These are phyloP conservation scores for Phyllopteryx taeniolatus DNA, from an alignment of 2,113 vertebrate genomes.

Conservation along the genomic window DNA sequence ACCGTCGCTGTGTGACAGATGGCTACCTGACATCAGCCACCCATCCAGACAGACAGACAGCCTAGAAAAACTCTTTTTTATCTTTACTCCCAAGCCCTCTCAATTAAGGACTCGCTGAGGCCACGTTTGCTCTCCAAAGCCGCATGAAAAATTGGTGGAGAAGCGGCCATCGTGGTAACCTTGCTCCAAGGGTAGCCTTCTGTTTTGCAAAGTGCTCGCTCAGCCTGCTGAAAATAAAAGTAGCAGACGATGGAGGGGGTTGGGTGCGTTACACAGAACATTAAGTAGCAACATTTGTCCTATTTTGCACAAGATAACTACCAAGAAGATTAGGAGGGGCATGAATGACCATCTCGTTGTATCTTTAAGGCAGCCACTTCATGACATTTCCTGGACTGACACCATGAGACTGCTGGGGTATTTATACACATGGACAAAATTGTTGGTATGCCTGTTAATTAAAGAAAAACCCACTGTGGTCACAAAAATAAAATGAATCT, in stretches of 20 bases:
- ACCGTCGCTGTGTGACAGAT: slow-evolving; percentile 56
- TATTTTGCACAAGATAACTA: slow-evolving; percentile 55
- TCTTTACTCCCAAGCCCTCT: slow-evolving; percentile 25
- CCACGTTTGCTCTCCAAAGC: slow-evolving; percentile 34
- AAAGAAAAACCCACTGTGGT: no score
- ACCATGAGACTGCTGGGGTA: not conserved
- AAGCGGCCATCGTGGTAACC: slow-evolving; percentile 52
- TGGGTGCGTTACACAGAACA: slow-evolving; percentile 34
- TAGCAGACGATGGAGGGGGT: not conserved
- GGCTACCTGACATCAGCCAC: slow-evolving; percentile 66
- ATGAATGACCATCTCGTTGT: slow-evolving; percentile 37
- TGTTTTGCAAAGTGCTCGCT: slow-evolving; percentile 47
- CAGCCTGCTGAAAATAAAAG: slow-evolving; percentile 44
- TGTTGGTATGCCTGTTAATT: no score
- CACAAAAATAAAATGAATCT: no score
- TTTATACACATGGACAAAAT: not conserved
- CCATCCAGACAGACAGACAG: slow-evolving; percentile 14
- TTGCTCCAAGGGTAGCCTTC: slow-evolving; percentile 62
- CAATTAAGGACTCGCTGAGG: slow-evolving; percentile 35
- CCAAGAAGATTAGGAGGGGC: slow-evolving; percentile 48
- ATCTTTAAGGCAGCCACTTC: slow-evolving; percentile 46
- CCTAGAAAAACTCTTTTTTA: slow-evolving; percentile 13
- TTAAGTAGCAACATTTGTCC: slow-evolving; percentile 50
- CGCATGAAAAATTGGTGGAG: slow-evolving; percentile 13
- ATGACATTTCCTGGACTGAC: not conserved